These are phyloP conservation scores for Dascillus cervinus DNA, from an alignment of 2,888 invertebrate species.

Conservation along the genomic window DNA sequence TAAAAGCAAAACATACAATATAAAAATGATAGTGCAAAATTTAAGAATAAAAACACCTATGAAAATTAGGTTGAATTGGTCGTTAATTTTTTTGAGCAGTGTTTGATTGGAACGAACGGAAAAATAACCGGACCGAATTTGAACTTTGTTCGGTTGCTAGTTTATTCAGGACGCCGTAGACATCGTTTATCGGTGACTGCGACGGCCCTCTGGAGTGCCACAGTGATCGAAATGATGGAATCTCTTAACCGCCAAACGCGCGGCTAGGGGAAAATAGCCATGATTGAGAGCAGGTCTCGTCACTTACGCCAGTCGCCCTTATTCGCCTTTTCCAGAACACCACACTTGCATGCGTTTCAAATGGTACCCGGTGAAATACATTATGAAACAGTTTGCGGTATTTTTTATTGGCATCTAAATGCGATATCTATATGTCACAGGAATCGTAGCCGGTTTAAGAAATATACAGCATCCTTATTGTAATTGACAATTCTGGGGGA, in stretches of 20 bases:
- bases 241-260: slow-evolving; percentile 45
- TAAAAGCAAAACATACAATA: no score
- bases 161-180: slow-evolving; percentile 35
- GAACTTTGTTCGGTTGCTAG: slow-evolving; percentile 13
- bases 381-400: slow-evolving; percentile 43
- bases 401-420: slow-evolving; percentile 44
- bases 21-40: no score
- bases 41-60: no score
- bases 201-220: slow-evolving; percentile 43
- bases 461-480: slow-evolving; percentile 11
- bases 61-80: no score
- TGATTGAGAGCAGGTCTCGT: slow-evolving; percentile 38
- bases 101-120: no score
- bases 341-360: slow-evolving; percentile 8
- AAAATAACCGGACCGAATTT: no score
- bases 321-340: slow-evolving; percentile 12
- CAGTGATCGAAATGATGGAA: slow-evolving; percentile 46
- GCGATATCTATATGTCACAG: slow-evolving; percentile 41
- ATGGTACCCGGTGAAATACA: slow-evolving; percentile 27
- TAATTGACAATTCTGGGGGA: slow-evolving; percentile 12
- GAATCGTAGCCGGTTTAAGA: slow-evolving; percentile 13
- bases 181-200: slow-evolving; percentile 41
- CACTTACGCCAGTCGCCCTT: slow-evolving; percentile 16
- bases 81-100: no score
- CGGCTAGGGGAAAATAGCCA: slow-evolving; percentile 45